Conservation (phyloP, 2,113 vertebrate genomes). For the Anhinga rufa region DNA sequence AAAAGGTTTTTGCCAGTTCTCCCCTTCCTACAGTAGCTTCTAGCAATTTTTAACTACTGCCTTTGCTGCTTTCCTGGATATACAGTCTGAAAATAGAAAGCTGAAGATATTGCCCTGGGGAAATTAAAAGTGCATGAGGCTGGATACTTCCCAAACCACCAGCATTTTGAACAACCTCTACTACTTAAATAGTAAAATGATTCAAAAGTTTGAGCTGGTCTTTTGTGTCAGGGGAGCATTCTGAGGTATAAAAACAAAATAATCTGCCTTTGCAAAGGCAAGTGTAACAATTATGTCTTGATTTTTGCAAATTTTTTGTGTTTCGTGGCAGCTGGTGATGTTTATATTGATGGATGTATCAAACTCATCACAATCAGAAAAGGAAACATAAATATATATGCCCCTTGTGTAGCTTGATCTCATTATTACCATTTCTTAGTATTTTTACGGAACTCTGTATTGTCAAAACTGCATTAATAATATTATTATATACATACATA, state of each 20-base stretch:
- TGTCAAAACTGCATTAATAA: not conserved
- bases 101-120: not conserved
- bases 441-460: not conserved
- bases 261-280: not conserved
- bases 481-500: not conserved
- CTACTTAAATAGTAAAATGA: not conserved
- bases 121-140: not conserved
- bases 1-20: not conserved
- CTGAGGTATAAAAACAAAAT: not conserved
- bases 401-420: not conserved
- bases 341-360: not conserved
- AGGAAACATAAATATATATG: not conserved
- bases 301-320: not conserved
- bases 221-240: not conserved
- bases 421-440: not conserved
- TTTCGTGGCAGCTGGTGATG: not conserved
- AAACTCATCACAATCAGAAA: not conserved
- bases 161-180: not conserved
- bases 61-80: not conserved
- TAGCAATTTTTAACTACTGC: not conserved
- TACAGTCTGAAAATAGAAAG: not conserved
- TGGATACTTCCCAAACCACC: not conserved
- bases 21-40: not conserved
- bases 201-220: not conserved
- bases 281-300: not conserved